These are phyloP conservation scores for Gnathonemus echidnorhynchus DNA, from an alignment of 2,113 vertebrate genomes.

Conservation along the genomic window DNA sequence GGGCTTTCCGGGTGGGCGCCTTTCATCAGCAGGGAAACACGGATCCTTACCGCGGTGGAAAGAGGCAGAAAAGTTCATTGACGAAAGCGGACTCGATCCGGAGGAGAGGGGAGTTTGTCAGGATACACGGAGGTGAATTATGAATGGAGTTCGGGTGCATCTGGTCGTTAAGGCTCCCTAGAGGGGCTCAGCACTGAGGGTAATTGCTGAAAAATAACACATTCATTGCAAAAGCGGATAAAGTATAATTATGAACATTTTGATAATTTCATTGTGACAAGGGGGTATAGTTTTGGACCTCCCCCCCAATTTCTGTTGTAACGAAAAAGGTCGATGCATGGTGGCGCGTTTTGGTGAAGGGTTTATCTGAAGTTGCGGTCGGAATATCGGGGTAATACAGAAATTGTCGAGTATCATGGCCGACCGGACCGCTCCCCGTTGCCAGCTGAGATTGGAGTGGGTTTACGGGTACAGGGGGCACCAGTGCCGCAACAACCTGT, in stretches of 20 bases:
- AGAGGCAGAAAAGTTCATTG: conserved; percentile 20
- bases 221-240: not conserved
- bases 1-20: not conserved
- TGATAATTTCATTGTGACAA: not conserved
- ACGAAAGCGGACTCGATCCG: not conserved
- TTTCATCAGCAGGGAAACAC: not conserved
- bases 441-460: conserved; percentile 94
- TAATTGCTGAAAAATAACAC: not conserved
- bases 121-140: not conserved
- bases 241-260: not conserved
- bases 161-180: not conserved
- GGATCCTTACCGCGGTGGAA: conserved; percentile 4
- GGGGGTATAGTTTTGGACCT: not conserved
- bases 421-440: conserved; percentile 87
- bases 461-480: conserved; percentile 94
- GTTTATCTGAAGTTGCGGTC: not conserved
- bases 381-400: not conserved
- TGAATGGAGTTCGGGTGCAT: not conserved
- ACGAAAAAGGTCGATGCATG: not conserved
- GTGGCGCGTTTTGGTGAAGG: not conserved
- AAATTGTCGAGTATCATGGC: conserved; percentile 55
- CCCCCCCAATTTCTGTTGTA: not conserved
- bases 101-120: not conserved
- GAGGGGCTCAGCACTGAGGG: not conserved
- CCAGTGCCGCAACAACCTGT: conserved; percentile 98